These are phyloP conservation scores for Rhinophrynus dorsalis DNA, from an alignment of 2,797 vertebrate genomes.

Conservation along the genomic window DNA sequence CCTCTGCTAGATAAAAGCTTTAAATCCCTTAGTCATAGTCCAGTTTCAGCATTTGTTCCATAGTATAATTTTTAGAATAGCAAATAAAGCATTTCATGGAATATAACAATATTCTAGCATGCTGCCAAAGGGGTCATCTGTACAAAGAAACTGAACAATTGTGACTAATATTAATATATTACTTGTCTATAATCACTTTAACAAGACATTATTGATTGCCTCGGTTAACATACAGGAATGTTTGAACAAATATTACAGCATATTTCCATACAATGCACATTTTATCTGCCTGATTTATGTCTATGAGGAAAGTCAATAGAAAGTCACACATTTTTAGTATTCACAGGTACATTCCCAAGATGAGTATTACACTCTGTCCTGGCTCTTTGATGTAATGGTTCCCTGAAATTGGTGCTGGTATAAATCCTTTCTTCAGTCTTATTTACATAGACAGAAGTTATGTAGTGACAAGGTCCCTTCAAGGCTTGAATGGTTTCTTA, in stretches of 20 bases:
- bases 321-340: conserved; percentile 63
- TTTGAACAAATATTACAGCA: conserved; percentile 27
- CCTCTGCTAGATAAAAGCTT: not conserved
- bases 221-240: conserved; percentile 20
- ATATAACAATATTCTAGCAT: not conserved
- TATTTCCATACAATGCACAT: conserved; percentile 42
- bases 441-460: conserved; percentile 74
- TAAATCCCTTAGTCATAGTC: conserved; percentile 1
- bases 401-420: conserved; percentile 57
- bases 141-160: not conserved
- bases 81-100: not conserved
- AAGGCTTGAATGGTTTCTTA: conserved; percentile 73
- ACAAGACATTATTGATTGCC: conserved; percentile 15
- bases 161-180: conserved; percentile 16
- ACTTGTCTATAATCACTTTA: conserved; percentile 7
- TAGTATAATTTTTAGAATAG: not conserved
- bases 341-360: conserved; percentile 56
- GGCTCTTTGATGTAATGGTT: conserved; percentile 61
- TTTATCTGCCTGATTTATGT: conserved; percentile 44
- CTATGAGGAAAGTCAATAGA: conserved; percentile 62
- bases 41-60: not conserved
- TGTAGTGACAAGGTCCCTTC: conserved; percentile 76
- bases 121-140: not conserved
- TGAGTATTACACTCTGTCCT: conserved; percentile 58
- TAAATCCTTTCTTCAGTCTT: conserved; percentile 67